These are phyloP conservation scores for Cataglyphis livida DNA, from an alignment of 2,888 invertebrate species.

Conservation along the genomic window DNA sequence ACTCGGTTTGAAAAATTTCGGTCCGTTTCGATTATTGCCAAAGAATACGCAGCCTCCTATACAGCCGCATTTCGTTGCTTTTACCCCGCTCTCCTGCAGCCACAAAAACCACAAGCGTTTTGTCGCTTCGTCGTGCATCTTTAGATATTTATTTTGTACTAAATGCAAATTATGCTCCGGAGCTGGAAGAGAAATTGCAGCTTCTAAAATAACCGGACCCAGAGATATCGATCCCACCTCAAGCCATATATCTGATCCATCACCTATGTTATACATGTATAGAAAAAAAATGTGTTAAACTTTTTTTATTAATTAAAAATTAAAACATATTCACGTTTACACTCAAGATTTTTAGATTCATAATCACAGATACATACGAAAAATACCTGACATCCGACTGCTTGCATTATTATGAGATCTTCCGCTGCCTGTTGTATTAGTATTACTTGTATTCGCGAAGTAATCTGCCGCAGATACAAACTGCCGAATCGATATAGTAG, in stretches of 20 bases:
- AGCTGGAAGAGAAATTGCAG: constrained; percentile 93
- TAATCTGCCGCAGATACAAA: constrained; percentile 88
- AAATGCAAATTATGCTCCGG: constrained; percentile 92
- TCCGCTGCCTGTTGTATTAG: constrained; percentile 89
- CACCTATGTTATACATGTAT: constrained; percentile 74
- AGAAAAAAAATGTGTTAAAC: background rate
- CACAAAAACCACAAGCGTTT: constrained; percentile 98
- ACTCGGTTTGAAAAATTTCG: constrained; percentile 94
- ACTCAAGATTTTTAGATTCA: background rate
- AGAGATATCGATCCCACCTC: constrained; percentile 96
- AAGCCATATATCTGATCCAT: constrained; percentile 92
- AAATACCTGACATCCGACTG: constrained; percentile 82
- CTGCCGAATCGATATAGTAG: constrained; percentile 90
- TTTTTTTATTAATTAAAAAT: constrained; percentile 21
- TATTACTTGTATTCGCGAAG: constrained; percentile 87
- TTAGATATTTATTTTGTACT: constrained; percentile 93
- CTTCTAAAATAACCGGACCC: constrained; percentile 96
- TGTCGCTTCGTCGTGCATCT: constrained; percentile 93
- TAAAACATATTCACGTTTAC: background rate
- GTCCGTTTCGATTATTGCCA: constrained; percentile 95
- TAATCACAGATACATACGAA: background rate
- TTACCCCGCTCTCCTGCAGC: constrained; percentile 89
- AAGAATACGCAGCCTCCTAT: constrained; percentile 98
- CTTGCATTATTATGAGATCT: constrained; percentile 87
- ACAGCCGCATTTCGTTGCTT: constrained; percentile 95